Evolutionary conservation across 64 coral and sea anemone genomes (phyloP).

Genomic region (Dendronephthya gigantea): DNA sequence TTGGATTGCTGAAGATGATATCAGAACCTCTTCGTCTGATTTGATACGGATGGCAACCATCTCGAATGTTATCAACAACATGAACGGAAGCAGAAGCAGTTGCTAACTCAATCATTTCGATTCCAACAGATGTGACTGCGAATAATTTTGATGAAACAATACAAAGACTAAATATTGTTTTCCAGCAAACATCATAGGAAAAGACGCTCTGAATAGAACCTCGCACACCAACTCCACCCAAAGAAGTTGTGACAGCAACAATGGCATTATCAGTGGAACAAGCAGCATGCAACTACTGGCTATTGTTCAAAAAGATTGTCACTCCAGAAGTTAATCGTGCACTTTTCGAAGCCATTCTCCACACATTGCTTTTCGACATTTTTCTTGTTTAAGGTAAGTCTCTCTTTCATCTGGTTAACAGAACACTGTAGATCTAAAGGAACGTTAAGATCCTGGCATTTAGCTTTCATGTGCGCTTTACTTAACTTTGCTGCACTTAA

Average conservation of each 20-base stretch:
- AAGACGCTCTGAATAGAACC: conserved; percentile 10
- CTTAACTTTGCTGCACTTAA: too few species aligned
- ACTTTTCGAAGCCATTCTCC: conserved; percentile 25
- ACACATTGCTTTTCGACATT: conserved; percentile 30
- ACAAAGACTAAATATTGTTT: conserved; percentile 22
- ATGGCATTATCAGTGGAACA: conserved; percentile 42
- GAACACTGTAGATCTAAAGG: not conserved
- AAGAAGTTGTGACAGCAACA: conserved; percentile 50
- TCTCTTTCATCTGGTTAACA: not conserved
- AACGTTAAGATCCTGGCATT: not conserved
- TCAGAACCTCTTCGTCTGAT: conserved; percentile 3
- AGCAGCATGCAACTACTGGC: conserved; percentile 47
- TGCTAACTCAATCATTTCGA: conserved; percentile 38
- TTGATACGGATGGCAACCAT: not conserved
- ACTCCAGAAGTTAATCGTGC: conserved; percentile 42
- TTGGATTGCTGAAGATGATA: conserved; percentile 50
- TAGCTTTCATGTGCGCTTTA: not conserved
- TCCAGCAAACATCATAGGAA: not conserved
- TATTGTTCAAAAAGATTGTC: conserved; percentile 21
- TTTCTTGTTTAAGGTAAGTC: not conserved
- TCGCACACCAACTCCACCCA: conserved; percentile 25
- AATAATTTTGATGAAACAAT: conserved; percentile 30
- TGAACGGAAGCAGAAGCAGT: not conserved
- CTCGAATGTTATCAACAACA: not conserved
- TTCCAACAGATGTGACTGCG: conserved; percentile 23